Base-by-base conservation (phyloP, 2,888 invertebrate genomes). In the Ischnura elegans region DNA sequence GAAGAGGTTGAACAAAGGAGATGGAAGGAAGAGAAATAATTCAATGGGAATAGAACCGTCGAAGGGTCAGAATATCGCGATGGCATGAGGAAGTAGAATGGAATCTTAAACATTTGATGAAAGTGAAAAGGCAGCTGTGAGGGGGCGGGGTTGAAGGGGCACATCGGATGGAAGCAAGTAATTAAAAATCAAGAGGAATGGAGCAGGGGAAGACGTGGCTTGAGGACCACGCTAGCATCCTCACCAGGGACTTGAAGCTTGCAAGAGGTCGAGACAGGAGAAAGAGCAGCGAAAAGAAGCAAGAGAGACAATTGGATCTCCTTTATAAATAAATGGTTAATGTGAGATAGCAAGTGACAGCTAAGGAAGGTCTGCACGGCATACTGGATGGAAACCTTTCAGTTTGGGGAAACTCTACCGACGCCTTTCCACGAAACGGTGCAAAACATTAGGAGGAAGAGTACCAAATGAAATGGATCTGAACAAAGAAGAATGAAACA, bases 241-340 rank as follows among this genome's bases (percentile, higher is more conserved):
- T 76, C 76, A 76, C 76, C 29, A 16, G 76, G 76, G 76, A 76
- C 76, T 36, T 1, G 3, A 76, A 76, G 76, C 29, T 36, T 29
- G 13, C 51, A 51, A 19, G 51, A 51, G 51, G 19, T 13, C 19
- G 19, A 51, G 51, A 8, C 51, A 8, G 51, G 13, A 51, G 51
- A 19, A 51, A 51, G 51, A 51, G 51, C 51, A 42, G 45, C 21
- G 16, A 45, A 1, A 45, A 25, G 10, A 0, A 21, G 87, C n/a
- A 47, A 43, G 86, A 43, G 85, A 86, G 46, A 3, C 45, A 86
- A 86, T n/a, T 21, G 25, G 42, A 51, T 19, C 6, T 21, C 87
- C 36, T 36, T 76, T 76, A 76, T 36, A 76, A 76, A 76, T 76
- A 76, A 76, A 76, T 76, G 76, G 76, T 36, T 51, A 87, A 87